A percentile compares a stretch with the other conserved stretches of the same genome.
Evolutionary conservation across 1,140 invertebrate species (phyloP).

Genomic region (Lucilia cuprina): DNA sequence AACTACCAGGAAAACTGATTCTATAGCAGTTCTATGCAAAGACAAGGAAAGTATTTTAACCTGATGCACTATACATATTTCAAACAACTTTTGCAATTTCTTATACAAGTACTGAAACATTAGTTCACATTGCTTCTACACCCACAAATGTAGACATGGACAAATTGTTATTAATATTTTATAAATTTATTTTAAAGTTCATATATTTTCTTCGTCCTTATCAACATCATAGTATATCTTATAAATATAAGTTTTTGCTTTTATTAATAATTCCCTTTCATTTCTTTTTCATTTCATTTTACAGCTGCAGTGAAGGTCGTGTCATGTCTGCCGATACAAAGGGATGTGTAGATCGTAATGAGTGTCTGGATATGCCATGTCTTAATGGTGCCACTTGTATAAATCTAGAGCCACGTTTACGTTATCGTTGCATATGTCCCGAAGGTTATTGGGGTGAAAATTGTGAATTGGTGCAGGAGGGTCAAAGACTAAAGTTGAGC

Average conservation of each 20-base stretch:
- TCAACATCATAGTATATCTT: neutral
- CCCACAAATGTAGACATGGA: neutral
- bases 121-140: no score
- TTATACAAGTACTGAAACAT: no score
- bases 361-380: constrained; percentile 70
- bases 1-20: no score
- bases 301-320: constrained; percentile 69
- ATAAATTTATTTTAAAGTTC: neutral
- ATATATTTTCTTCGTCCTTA: neutral
- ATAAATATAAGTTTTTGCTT: no score
- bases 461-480: constrained; percentile 71
- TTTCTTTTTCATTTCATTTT: neutral
- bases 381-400: constrained; percentile 69
- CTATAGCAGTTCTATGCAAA: no score
- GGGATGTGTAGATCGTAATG: constrained; percentile 69
- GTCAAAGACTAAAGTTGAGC: constrained; percentile 69
- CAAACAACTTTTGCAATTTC: no score
- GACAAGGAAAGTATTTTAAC: no score
- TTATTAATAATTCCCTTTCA: neutral
- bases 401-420: constrained; percentile 66
- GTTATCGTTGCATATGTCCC: constrained; percentile 68
- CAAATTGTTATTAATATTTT: neutral
- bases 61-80: no score
- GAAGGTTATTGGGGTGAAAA: constrained; percentile 71
- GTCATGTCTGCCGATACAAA: constrained; percentile 68